Base-by-base conservation (phyloP, 2,888 invertebrate species). In the Stenchaetothrips biformis region DNA sequence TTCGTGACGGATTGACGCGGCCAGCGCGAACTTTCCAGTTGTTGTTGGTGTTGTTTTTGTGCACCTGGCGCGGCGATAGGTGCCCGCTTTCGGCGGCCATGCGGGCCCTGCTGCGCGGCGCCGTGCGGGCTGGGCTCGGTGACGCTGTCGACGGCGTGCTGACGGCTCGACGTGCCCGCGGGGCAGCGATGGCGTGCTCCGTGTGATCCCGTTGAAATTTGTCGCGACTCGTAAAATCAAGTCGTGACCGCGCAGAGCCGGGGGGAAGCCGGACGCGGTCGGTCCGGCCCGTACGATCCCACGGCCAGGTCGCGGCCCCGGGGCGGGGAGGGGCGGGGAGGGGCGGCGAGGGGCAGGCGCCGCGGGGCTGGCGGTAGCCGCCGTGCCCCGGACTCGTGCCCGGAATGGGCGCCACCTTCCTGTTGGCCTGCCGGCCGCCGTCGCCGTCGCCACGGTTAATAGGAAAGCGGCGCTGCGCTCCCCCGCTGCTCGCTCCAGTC, bases 151-250 rank as follows among this genome's bases (percentile, higher is more conserved):
- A 21, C 48, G n/a, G 80, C 81, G 81, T 78, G 81, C 49, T 80
- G 81, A 81, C 82, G 81, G 82, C 82, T 82, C 83, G 81, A 79
- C 81, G 82, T 83, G 81, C 82, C 82, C 83, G 82, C 82, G 47
- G 77, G 78, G 78, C 77, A 27, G 37, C 0, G 53, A 13, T 18
- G 67, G n/a, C 21, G 67, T n/a, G 53, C 37, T 37, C 37, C 16
- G 67, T 67, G 67, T 67, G 47, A 67, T 67, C 67, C 67, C 79
- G 79, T 49, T 79, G 53, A 79, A 49, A 27, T 49, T 37, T 27
- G 79, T 59, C 80, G 78, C 78, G 80, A 80, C 59, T 67, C 67
- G 8, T 67, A 67, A 21, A 67, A 67, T 18, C 67, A 9, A 78
- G n/a, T 78, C 78, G 80, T 18, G 48, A 53, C 59, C 79, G 67